These are phyloP conservation scores for Chrysopilus asiliformis DNA, from an alignment of 2,888 invertebrate genomes.

Conservation along the genomic window DNA sequence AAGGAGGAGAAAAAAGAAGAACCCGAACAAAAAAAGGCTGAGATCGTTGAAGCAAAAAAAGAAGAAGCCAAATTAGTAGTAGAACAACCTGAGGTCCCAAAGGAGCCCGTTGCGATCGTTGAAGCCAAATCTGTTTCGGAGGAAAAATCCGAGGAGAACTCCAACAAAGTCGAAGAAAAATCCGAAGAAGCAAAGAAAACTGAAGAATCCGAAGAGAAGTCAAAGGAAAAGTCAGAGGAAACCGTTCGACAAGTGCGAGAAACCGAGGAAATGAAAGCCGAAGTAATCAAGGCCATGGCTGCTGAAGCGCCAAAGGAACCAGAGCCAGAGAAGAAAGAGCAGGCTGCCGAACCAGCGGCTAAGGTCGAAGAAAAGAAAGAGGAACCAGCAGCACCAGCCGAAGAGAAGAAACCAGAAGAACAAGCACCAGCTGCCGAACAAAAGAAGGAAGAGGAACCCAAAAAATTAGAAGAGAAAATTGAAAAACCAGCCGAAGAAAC, in stretches of 20 bases:
- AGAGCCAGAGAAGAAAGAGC: conserved; percentile 17
- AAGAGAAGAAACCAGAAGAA: conserved; percentile 15
- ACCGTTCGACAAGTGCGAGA: too few species aligned
- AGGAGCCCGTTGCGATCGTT: conserved; percentile 17
- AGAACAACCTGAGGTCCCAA: conserved; percentile 12
- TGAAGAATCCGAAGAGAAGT: too few species aligned
- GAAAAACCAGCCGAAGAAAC: conserved; percentile 15
- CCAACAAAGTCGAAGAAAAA: conserved; percentile 13
- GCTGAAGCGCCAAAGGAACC: conserved; percentile 21
- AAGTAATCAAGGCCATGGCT: conserved; percentile 20
- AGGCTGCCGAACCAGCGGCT: conserved; percentile 21
- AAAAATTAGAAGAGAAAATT: conserved; percentile 23
- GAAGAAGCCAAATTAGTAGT: conserved; percentile 12
- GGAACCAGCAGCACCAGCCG: conserved; percentile 26
- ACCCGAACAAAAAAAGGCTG: conserved; percentile 15
- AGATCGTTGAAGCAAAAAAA: conserved; percentile 17
- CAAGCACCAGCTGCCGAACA: conserved; percentile 16
- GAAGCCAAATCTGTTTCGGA: conserved; percentile 14
- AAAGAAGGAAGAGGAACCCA: conserved; percentile 20
- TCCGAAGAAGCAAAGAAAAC: conserved; percentile 19
- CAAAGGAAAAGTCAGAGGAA: conserved; percentile 15
- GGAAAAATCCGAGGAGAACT: conserved; percentile 10
- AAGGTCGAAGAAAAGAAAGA: conserved; percentile 22
- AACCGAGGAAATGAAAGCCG: conserved; percentile 18
- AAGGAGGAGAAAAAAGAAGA: conserved; percentile 11